Base-by-base conservation (phyloP, 2,888 invertebrate species). In the Chrysolina oricalcia region DNA sequence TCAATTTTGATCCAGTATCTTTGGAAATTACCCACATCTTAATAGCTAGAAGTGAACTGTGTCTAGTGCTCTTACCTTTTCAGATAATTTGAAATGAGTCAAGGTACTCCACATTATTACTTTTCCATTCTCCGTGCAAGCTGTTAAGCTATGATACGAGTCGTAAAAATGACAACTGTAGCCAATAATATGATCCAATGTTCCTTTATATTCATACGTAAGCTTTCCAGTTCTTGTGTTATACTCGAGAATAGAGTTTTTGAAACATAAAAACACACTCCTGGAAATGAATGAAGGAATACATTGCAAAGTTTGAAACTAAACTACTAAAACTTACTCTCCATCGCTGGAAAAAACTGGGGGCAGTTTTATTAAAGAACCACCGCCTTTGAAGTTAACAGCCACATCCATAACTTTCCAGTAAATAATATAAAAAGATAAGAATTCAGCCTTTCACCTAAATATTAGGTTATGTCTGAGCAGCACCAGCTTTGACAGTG, bases 201-300 rank as follows among this genome's bases (percentile, higher is more conserved):
- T 89, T 27, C 92, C 92, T 76, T 90, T 90, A 68, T 93, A 91
- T 80, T 91, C 90, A 70, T 90, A 89, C 0, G 93, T 88, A 78
- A 91, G 89, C 83, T 93, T 92, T 0, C 93, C 93, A 2, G 94
- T 94, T 82, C 89, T 89, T 0, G 92, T 90, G 81, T 91, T 93
- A 83, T 92, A 94, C 0, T 92, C 91, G 81, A 92, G 90, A 9
- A 95, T 89, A 5, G 89, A 85, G 78, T 91, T 90, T 56, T 91
- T 92, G 86, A 91, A 91, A 2, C 92, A 89, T 64, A 94, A 89
- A 82, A 92, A 92, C 11, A 94, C 80, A 78, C 87, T 90, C 82
- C 94, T 94, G 81, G 19, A 84, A 66, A 77, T 3, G 41, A 65
- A 71, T 13, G 13, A 41, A 35, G 64, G 21, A 35, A 64, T 62